Conservation (phyloP, 2,888 invertebrate genomes). For the Drosophila subsilvestris region DNA sequence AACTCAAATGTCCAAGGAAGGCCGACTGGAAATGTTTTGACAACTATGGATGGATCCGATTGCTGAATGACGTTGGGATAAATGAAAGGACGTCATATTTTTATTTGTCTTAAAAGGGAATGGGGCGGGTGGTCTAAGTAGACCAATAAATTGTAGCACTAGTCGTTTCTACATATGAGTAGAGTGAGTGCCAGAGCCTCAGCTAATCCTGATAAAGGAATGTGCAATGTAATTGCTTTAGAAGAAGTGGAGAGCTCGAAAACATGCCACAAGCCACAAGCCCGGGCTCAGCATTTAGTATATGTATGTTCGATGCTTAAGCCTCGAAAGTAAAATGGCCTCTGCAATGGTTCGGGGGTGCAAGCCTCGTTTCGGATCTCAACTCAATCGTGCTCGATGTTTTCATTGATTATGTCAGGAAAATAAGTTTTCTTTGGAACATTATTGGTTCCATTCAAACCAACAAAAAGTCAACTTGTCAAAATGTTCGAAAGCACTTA, state of each 20-base stretch:
- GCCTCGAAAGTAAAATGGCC: background rate
- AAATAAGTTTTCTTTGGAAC: slow-evolving; percentile 68
- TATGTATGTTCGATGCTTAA: background rate
- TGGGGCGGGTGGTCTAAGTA: background rate
- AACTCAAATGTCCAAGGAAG: too few species aligned
- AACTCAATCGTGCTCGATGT: slow-evolving; percentile 44
- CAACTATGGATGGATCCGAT: too few species aligned
- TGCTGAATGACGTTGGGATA: background rate
- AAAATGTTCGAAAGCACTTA: slow-evolving; percentile 77
- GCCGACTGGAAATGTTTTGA: too few species aligned
- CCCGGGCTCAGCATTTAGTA: background rate
- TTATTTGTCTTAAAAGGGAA: background rate
- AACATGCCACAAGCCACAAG: background rate
- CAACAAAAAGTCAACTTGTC: slow-evolving; percentile 74
- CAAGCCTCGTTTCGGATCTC: background rate
- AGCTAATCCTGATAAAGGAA: background rate
- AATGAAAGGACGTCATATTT: background rate
- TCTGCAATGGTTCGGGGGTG: background rate
- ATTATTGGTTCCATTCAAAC: slow-evolving; percentile 69
- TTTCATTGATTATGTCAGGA: slow-evolving; percentile 69
- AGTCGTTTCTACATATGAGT: background rate
- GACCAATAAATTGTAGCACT: background rate
- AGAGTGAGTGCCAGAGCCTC: background rate
- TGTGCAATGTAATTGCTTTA: background rate
- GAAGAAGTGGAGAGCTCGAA: too few species aligned